These are phyloP conservation scores for Polyommatus iphigenia DNA, from an alignment of 2,888 invertebrate genomes.

Conservation along the genomic window DNA sequence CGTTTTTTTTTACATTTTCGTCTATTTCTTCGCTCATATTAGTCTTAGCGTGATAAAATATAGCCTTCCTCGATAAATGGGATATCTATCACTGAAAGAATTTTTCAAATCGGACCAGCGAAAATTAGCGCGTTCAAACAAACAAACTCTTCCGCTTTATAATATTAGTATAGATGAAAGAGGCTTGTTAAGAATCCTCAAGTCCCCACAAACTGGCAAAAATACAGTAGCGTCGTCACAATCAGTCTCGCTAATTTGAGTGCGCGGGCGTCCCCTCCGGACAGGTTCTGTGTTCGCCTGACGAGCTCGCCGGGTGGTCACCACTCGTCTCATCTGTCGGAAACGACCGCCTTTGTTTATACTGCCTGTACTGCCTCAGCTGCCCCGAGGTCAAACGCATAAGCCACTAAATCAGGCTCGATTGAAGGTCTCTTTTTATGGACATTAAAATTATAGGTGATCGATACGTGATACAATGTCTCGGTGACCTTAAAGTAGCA, in stretches of 20 bases:
- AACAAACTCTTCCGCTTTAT: too few species aligned
- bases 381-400: conserved; percentile 36
- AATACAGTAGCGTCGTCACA: conserved; percentile 42
- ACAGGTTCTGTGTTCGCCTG: conserved; percentile 62
- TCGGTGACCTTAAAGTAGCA: conserved; percentile 3
- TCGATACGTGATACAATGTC: conserved; percentile 11
- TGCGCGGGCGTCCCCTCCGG: conserved; percentile 61
- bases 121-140: too few species aligned
- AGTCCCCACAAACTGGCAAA: not conserved
- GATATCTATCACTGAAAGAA: too few species aligned
- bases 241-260: conserved; percentile 67
- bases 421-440: conserved; percentile 6
- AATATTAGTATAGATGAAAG: too few species aligned
- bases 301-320: conserved; percentile 59
- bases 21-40: too few species aligned
- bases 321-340: conserved; percentile 54
- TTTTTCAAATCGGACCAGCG: too few species aligned
- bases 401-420: conserved; percentile 11
- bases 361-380: conserved; percentile 47
- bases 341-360: conserved; percentile 43
- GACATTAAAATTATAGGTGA: conserved; percentile 5
- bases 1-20: too few species aligned
- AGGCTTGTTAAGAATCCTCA: not conserved
- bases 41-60: too few species aligned
- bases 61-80: too few species aligned